Evolutionary conservation across 1,140 invertebrate species (phyloP).

Genomic region (Aphidius gifuensis): DNA sequence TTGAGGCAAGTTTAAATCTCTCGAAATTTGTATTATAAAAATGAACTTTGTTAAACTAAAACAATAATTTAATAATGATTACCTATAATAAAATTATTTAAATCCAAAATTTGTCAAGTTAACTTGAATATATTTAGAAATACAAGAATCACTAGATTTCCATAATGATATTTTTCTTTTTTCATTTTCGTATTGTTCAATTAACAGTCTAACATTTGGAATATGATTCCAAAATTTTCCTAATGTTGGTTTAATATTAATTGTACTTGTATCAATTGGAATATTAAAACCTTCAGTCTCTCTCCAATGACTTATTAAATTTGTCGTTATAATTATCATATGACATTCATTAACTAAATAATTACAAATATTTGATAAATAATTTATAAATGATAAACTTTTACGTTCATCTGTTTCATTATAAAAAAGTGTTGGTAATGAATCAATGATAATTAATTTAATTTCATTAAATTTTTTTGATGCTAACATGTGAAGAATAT

Average conservation of each 20-base stretch:
- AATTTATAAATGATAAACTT: slow-evolving; percentile 52
- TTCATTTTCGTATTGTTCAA: slow-evolving; percentile 35
- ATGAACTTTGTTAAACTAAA: no score
- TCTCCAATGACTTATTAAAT: slow-evolving; percentile 60
- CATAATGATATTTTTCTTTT: slow-evolving; percentile 42
- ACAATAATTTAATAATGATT: neutral
- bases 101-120: slow-evolving; percentile 34
- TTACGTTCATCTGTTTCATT: slow-evolving; percentile 34
- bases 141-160: slow-evolving; percentile 43
- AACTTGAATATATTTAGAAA: slow-evolving; percentile 28
- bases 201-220: slow-evolving; percentile 47
- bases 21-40: no score
- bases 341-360: slow-evolving; percentile 55
- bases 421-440: slow-evolving; percentile 58
- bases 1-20: no score
- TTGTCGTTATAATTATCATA: slow-evolving; percentile 58
- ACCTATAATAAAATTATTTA: slow-evolving; percentile 13
- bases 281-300: slow-evolving; percentile 40
- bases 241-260: slow-evolving; percentile 37
- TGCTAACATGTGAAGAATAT: slow-evolving; percentile 47
- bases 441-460: slow-evolving; percentile 63
- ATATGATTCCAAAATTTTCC: slow-evolving; percentile 51
- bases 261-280: slow-evolving; percentile 17
- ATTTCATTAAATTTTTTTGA: slow-evolving; percentile 41
- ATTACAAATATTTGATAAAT: slow-evolving; percentile 57